Conservation (phyloP, 2,888 invertebrate species). For the Mesoligia furuncula region DNA sequence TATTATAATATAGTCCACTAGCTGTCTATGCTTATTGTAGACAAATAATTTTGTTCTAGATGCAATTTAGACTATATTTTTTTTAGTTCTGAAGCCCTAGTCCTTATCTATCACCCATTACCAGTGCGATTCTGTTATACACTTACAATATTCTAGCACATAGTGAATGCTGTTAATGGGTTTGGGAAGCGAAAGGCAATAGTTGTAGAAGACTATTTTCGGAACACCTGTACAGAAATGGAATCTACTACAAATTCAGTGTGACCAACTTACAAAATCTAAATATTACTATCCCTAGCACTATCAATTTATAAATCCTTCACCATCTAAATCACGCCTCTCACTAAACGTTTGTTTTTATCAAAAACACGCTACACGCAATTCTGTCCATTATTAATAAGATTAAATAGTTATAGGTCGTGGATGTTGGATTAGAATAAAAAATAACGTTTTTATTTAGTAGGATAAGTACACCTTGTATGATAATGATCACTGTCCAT, state of each 20-base stretch:
- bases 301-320: slow-evolving; percentile 31
- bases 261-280: slow-evolving; percentile 41
- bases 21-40: slow-evolving; percentile 57
- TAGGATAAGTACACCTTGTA: slow-evolving; percentile 82
- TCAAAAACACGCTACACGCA: slow-evolving; percentile 87
- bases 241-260: slow-evolving; percentile 42
- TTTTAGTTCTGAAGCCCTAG: slow-evolving; percentile 29
- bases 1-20: slow-evolving; percentile 60
- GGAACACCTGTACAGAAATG: slow-evolving; percentile 28
- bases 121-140: slow-evolving; percentile 28
- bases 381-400: slow-evolving; percentile 89
- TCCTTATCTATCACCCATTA: slow-evolving; percentile 35
- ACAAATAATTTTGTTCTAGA: slow-evolving; percentile 42
- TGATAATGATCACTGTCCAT: slow-evolving; percentile 84
- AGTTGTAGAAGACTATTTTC: slow-evolving; percentile 17
- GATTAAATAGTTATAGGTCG: slow-evolving; percentile 75
- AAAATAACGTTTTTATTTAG: slow-evolving; percentile 77
- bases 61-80: slow-evolving; percentile 34
- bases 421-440: slow-evolving; percentile 77
- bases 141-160: slow-evolving; percentile 8
- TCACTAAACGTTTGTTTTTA: slow-evolving; percentile 73
- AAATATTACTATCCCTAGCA: slow-evolving; percentile 45
- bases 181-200: slow-evolving; percentile 10
- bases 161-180: slow-evolving; percentile 9
- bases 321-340: slow-evolving; percentile 70